Evolutionary conservation across 2,888 invertebrate species (phyloP), one percentile per base, ranked within the genome.

Genomic region (Stenodera caucasica): DNA sequence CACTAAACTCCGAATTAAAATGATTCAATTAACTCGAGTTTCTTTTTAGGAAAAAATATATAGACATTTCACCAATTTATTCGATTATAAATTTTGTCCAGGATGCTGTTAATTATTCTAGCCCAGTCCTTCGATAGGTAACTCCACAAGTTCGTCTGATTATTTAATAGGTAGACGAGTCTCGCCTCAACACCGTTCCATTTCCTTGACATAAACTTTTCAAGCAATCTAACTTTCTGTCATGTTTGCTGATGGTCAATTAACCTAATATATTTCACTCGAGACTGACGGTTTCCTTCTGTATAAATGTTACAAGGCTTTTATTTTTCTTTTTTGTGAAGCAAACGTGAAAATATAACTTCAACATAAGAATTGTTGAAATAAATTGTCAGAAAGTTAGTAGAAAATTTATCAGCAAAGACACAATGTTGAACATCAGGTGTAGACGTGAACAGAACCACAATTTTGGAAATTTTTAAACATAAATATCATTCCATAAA

Each of bases 321-420:
- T 5, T 21, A 11, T 45, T 45, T 45, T 11, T 11, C 4, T 45
- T 21, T 45, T 9, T 37, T 9, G n/a, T 14, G 5, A n/a, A 8
- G 2, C 14, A 37, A 37, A 37, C 15, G 12, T 45, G 21, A 45
- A 12, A 11, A 12, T 21, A 18, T 11, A 45, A 21, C 18, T 21
- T 45, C 45, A 21, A 45, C 37, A 45, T 21, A 45, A 21, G 45
- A 45, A 45, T 12, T 11, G 21, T 45, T 45, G 45, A 45, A 45
- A 12, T 45, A 21, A 45, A 45, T 45, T 45, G 45, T 18, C 21
- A 11, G 40, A 15, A 18, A 40, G 11, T 40, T 4, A 40, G 2
- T 2, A 18, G 40, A 1, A 45, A 21, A 45, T 45, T 45, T 37
- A 37, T 37, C 37, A 37, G 2, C 37, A 15, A 2, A 37, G 7